Percentiles rank a stretch among this genome's conserved stretches.
Evolutionary conservation across 1,140 invertebrate species (phyloP).

Genomic region (Lepidurus couesii): DNA sequence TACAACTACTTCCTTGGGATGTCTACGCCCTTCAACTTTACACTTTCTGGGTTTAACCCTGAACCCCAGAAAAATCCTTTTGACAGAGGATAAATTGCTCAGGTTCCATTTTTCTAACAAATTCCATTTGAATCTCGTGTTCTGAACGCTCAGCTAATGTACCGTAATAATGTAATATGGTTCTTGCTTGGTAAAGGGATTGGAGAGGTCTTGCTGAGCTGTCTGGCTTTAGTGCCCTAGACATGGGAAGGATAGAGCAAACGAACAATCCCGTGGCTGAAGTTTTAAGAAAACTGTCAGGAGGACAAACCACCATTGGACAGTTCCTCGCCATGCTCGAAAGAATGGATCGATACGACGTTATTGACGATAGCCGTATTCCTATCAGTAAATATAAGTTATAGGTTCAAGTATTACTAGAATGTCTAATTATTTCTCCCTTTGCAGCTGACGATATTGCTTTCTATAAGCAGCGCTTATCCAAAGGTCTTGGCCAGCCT

Average conservation of each 20-base stretch:
- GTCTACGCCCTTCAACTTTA: slow-evolving; percentile 36
- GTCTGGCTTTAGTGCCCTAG: slow-evolving; percentile 45
- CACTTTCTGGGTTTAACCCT: slow-evolving; percentile 43
- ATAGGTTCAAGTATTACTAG: slow-evolving; percentile 12
- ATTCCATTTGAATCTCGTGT: slow-evolving; percentile 26
- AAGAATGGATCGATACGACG: slow-evolving; percentile 59
- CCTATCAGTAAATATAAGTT: slow-evolving; percentile 51
- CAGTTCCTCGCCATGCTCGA: slow-evolving; percentile 51
- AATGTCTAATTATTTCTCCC: slow-evolving; percentile 27
- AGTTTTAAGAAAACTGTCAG: slow-evolving; percentile 43
- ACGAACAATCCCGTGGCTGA: slow-evolving; percentile 50
- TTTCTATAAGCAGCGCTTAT: slow-evolving; percentile 38
- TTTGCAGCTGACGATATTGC: slow-evolving; percentile 45
- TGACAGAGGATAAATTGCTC: slow-evolving; percentile 50
- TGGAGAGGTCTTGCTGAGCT: slow-evolving; percentile 60
- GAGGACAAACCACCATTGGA: slow-evolving; percentile 46
- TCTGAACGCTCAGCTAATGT: slow-evolving; percentile 23
- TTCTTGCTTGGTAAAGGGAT: slow-evolving; percentile 47
- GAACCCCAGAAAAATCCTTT: slow-evolving; percentile 56
- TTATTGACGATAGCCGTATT: slow-evolving; percentile 53
- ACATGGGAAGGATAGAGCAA: slow-evolving; percentile 43
- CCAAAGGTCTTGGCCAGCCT: slow-evolving; percentile 39
- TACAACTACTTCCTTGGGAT: slow-evolving; percentile 3
- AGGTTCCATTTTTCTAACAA: too few relatives aligned
- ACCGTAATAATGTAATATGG: slow-evolving; percentile 28